Percentiles rank a stretch among this genome's conserved stretches.
Evolutionary conservation across 2,797 vertebrate genomes (phyloP).

Genomic region (Tauraco hartlaubi): DNA sequence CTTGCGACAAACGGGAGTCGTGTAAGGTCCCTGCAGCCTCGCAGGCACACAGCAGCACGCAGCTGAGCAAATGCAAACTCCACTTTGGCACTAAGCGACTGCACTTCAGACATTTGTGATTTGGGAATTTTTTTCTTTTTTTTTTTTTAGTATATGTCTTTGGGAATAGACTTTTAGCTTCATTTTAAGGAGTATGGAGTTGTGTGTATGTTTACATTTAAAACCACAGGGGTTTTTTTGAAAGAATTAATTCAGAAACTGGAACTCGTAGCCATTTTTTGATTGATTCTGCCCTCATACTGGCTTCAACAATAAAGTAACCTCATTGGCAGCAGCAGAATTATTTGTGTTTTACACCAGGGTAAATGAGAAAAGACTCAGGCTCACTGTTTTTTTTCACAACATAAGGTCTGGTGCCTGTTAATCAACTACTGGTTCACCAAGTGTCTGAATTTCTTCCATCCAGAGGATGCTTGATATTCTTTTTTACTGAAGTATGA

Average conservation of each 20-base stretch:
- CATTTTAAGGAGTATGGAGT: background rate
- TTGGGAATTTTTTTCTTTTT: background rate
- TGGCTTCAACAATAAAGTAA: background rate
- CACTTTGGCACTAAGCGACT: background rate
- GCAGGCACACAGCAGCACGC: rapidly evolving
- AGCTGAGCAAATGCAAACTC: background rate
- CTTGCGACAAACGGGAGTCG: rapidly evolving
- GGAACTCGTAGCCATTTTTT: background rate
- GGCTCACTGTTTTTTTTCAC: background rate
- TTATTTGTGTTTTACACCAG: background rate
- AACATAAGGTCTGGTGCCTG: background rate
- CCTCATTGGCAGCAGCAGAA: background rate
- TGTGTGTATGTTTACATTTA: background rate
- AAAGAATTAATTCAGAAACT: background rate
- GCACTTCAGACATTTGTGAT: background rate
- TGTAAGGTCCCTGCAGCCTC: background rate
- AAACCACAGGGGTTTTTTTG: background rate
- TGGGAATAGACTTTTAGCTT: background rate
- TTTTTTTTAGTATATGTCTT: background rate
- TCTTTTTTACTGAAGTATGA: constrained; percentile 21
- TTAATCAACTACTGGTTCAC: constrained; percentile 6
- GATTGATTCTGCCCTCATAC: background rate
- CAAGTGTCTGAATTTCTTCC: background rate
- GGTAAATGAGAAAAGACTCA: background rate
- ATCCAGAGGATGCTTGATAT: background rate